A percentile compares a stretch with the other conserved stretches of the same genome.
phyloP scores from a whole-genome alignment of 2,888 invertebrate species.

The Erebia aethiops region DNA sequence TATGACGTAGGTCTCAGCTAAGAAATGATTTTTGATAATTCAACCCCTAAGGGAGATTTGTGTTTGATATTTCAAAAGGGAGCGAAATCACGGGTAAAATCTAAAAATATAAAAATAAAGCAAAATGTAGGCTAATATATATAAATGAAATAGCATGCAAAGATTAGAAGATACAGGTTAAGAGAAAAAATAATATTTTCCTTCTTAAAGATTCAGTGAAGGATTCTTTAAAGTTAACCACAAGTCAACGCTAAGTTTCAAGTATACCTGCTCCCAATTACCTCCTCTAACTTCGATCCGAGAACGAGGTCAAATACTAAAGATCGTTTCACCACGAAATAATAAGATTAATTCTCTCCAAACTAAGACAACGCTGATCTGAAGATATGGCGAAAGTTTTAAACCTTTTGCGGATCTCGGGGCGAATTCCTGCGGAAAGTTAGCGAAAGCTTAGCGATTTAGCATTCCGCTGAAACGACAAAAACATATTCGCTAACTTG shows the following conservation, averaged over 20 bases:
- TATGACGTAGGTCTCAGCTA: no score
- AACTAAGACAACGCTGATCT: slow-evolving; percentile 37
- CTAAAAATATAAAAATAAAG: no score
- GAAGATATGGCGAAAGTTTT: slow-evolving; percentile 39
- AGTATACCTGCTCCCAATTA: slow-evolving; percentile 18
- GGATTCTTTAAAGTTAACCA: no score
- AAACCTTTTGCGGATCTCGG: slow-evolving; percentile 37
- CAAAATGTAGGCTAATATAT: no score
- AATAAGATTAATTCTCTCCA: slow-evolving; percentile 38
- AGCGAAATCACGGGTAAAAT: no score
- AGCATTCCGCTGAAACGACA: slow-evolving; percentile 28
- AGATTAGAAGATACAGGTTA: neutral
- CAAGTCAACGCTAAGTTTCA: no score
- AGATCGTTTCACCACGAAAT: slow-evolving; percentile 32
- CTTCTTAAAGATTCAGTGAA: no score
- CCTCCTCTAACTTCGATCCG: slow-evolving; percentile 13
- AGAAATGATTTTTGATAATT: no score
- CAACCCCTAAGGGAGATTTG: no score
- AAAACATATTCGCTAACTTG: slow-evolving; percentile 33
- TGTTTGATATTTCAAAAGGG: no score
- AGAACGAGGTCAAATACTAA: slow-evolving; percentile 29
- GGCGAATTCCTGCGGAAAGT: slow-evolving; percentile 25
- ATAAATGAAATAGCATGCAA: no score
- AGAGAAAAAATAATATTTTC: neutral
- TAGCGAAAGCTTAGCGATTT: slow-evolving; percentile 14